Conservation (phyloP, 2,888 invertebrate genomes). For the Cerastis leucographa region DNA sequence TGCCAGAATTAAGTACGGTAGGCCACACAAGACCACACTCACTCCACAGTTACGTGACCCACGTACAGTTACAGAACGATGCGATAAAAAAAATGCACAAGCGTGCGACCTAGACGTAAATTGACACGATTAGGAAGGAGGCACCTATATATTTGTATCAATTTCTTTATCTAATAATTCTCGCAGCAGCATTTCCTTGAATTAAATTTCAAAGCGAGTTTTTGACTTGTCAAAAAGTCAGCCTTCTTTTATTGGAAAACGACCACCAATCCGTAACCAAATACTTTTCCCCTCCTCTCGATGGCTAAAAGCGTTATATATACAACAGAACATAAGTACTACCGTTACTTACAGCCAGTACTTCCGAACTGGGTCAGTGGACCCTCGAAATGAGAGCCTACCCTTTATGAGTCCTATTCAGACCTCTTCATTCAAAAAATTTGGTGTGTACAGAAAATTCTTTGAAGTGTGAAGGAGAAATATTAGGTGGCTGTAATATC, state of each 20-base stretch:
- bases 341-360: conserved; percentile 37
- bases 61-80: neutral
- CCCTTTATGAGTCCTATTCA: conserved; percentile 29
- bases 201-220: neutral
- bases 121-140: neutral
- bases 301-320: neutral
- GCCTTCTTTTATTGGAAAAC: neutral
- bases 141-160: neutral
- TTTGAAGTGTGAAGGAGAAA: conserved; percentile 24
- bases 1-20: neutral
- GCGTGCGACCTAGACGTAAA: too few relatives aligned
- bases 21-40: too few relatives aligned
- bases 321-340: conserved; percentile 16
- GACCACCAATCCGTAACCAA: neutral
- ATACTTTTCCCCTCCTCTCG: neutral
- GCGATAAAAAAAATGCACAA: too few relatives aligned
- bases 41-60: too few relatives aligned
- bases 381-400: conserved; percentile 45
- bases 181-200: neutral
- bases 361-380: conserved; percentile 47
- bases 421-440: conserved; percentile 43
- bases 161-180: neutral
- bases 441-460: conserved; percentile 15
- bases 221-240: neutral
- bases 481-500: neutral